Percentiles rank a stretch among this genome's conserved stretches.
These are phyloP conservation scores for Esperia sulphurella DNA, from an alignment of 2,888 invertebrate species.

Conservation along the genomic window DNA sequence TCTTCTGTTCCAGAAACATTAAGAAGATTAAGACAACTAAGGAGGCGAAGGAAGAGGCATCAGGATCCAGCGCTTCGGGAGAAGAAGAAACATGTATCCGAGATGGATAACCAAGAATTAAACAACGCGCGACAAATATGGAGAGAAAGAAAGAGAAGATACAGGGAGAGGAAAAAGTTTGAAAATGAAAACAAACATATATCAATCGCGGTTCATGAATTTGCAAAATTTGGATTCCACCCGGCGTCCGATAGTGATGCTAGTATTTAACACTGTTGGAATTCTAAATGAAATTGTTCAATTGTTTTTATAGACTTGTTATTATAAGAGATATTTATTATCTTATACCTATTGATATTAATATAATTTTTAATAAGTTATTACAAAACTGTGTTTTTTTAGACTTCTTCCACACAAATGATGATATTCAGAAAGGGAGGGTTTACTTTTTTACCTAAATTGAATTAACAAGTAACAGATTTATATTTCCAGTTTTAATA, in stretches of 20 bases:
- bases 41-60: slow-evolving; percentile 9
- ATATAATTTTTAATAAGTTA: too few relatives aligned
- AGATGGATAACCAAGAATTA: slow-evolving; percentile 3
- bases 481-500: too few relatives aligned
- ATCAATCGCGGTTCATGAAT: slow-evolving; percentile 6
- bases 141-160: slow-evolving; percentile 9
- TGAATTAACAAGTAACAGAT: too few relatives aligned
- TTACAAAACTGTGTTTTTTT: too few relatives aligned
- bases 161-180: slow-evolving; percentile 8
- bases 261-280: background rate
- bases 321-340: background rate
- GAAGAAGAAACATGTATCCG: slow-evolving; percentile 7
- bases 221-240: slow-evolving; percentile 8
- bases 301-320: background rate
- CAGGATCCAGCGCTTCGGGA: slow-evolving; percentile 2
- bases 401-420: too few relatives aligned
- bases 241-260: slow-evolving; percentile 4
- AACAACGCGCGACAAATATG: slow-evolving; percentile 5
- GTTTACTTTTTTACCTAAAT: too few relatives aligned
- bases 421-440: too few relatives aligned
- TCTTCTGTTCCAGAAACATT: slow-evolving; percentile 5
- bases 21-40: slow-evolving; percentile 7
- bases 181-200: slow-evolving; percentile 9
- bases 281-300: background rate
- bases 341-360: too few relatives aligned